Evolutionary conservation across 2,797 vertebrate species (phyloP).

Genomic region (Rousettus madagascariensis): DNA sequence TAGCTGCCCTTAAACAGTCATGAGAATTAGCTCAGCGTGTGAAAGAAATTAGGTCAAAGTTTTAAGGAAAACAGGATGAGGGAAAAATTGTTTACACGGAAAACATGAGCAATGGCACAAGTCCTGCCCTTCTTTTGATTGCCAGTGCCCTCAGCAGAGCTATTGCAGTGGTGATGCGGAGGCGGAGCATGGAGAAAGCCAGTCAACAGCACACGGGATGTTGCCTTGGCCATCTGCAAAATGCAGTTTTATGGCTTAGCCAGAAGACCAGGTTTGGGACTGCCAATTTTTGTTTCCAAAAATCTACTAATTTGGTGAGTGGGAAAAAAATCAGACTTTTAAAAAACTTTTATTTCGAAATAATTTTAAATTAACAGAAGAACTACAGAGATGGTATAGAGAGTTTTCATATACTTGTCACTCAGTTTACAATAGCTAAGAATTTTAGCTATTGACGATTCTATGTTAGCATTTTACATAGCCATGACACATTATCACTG

Average conservation of each 20-base stretch:
- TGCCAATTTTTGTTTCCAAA: not conserved
- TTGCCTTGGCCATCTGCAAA: not conserved
- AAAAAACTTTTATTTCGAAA: not conserved
- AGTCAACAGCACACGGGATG: not conserved
- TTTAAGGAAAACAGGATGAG: constrained; percentile 73
- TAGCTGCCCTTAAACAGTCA: constrained; percentile 35
- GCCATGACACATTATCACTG: not conserved
- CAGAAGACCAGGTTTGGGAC: not conserved
- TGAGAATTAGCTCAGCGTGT: constrained; percentile 61
- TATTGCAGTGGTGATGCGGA: not conserved
- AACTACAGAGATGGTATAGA: not conserved
- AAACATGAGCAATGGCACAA: constrained; percentile 54
- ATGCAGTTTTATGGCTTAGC: not conserved
- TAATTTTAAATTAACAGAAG: not conserved
- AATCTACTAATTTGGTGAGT: not conserved
- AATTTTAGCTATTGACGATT: too few species aligned
- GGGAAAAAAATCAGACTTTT: not conserved
- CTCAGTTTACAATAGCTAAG: not conserved
- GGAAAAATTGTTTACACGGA: constrained; percentile 68
- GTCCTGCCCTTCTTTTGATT: not conserved
- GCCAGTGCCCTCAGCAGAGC: not conserved
- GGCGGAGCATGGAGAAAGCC: not conserved
- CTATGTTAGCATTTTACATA: not conserved
- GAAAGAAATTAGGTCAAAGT: constrained; percentile 75
- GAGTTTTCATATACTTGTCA: not conserved